Percentiles rank a stretch among this genome's conserved stretches.
These are phyloP conservation scores for Gallinago undulata DNA, from an alignment of 2,113 vertebrate species.

Conservation along the genomic window DNA sequence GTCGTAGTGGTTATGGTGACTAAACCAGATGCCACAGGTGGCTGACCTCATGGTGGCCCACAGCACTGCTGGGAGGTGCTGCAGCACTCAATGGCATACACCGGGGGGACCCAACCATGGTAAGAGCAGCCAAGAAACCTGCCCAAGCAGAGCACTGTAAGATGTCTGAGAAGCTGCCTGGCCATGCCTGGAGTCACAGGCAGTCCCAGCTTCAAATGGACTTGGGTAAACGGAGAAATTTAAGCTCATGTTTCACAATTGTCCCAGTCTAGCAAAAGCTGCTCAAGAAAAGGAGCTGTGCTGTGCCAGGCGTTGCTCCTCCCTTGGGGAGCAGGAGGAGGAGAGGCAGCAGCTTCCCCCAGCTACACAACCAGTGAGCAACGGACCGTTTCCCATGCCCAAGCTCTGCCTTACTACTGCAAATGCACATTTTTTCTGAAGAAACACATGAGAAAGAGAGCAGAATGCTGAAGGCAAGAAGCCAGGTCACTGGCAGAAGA, in stretches of 20 bases:
- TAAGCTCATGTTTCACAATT: background rate
- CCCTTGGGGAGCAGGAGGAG: background rate
- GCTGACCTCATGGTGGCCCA: fast-evolving
- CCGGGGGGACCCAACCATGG: background rate
- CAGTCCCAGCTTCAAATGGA: background rate
- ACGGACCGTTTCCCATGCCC: background rate
- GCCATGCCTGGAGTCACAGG: fast-evolving
- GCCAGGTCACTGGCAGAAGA: background rate
- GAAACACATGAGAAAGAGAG: background rate
- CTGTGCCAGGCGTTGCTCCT: background rate
- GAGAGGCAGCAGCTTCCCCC: background rate
- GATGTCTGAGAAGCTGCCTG: background rate
- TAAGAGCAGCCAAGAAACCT: background rate
- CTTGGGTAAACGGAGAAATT: background rate
- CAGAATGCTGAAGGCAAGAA: background rate
- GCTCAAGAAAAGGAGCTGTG: background rate
- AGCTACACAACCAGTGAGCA: background rate
- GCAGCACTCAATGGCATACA: fast-evolving
- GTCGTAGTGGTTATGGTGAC: background rate
- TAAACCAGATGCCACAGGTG: background rate
- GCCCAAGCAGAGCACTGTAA: background rate
- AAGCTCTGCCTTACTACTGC: background rate
- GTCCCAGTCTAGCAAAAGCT: background rate
- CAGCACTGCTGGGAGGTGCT: background rate
- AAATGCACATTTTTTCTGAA: background rate